Conservation (phyloP, 2,888 invertebrate species). For the Drosophila nr. perissopoda region DNA sequence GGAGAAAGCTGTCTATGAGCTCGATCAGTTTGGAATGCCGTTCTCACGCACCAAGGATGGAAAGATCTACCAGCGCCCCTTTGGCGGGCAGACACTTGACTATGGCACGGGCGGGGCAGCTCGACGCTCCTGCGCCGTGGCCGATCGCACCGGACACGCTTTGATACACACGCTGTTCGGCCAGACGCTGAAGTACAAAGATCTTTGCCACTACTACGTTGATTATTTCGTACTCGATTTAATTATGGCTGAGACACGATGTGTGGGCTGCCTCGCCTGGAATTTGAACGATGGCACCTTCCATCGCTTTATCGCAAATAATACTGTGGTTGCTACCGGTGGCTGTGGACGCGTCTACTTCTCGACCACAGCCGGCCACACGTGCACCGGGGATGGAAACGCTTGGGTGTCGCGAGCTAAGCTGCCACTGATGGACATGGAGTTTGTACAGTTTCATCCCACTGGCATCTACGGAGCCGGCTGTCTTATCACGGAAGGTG, state of each 20-base stretch:
- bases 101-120: conserved; percentile 99
- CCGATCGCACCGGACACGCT: conserved; percentile 98
- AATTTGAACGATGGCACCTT: conserved; percentile 97
- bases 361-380: conserved; percentile 99
- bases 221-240: conserved; percentile 99
- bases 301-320: conserved; percentile 90
- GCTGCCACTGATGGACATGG: conserved; percentile 96
- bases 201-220: conserved; percentile 98
- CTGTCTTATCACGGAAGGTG: conserved; percentile 98
- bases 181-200: conserved; percentile 95
- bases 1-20: conserved; percentile 93
- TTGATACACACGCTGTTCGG: conserved; percentile 99
- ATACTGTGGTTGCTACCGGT: conserved; percentile 92
- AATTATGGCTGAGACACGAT: conserved; percentile 96
- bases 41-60: conserved; percentile 97
- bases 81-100: conserved; percentile 98
- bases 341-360: conserved; percentile 97
- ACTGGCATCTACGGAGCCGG: conserved; percentile 99
- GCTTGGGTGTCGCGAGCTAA: conserved; percentile 98
- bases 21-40: conserved; percentile 97
- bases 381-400: conserved; percentile 98
- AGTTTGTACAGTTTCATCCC: conserved; percentile 99
- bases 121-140: conserved; percentile 97
- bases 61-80: conserved; percentile 98
- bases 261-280: conserved; percentile 96